Percentiles rank a stretch among this genome's conserved stretches.
phyloP scores from a whole-genome alignment of 2,888 invertebrate genomes.

The Pterostichus madidus region DNA sequence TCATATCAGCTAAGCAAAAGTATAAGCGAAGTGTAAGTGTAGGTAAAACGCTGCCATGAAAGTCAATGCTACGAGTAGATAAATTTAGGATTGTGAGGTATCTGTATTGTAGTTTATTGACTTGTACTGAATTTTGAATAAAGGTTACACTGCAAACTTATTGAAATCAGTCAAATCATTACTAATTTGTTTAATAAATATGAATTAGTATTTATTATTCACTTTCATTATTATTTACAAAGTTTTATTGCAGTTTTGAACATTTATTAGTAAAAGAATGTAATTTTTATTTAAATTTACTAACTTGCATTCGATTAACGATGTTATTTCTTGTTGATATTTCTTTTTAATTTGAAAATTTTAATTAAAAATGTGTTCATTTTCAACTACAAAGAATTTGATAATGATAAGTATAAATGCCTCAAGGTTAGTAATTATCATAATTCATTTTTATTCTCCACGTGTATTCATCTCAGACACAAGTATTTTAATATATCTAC shows the following conservation, averaged over 20 bases:
- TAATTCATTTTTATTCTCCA: constrained; percentile 9
- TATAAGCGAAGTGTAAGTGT: neutral
- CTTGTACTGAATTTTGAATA: constrained; percentile 47
- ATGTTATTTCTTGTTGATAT: neutral
- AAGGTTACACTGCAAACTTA: constrained; percentile 23
- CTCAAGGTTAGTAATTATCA: constrained; percentile 17
- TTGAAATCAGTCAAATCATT: no score
- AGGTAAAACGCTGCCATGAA: constrained; percentile 36
- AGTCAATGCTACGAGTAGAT: constrained; percentile 53
- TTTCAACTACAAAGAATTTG: neutral
- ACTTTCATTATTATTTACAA: no score
- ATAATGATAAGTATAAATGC: neutral
- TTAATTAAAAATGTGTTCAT: neutral
- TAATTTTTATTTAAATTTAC: no score
- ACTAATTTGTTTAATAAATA: no score
- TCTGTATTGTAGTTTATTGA: constrained; percentile 39
- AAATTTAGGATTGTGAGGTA: constrained; percentile 3
- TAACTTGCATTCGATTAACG: no score
- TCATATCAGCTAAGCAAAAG: neutral
- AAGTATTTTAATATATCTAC: neutral
- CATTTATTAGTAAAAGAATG: no score
- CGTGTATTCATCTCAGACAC: neutral
- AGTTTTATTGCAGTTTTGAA: no score
- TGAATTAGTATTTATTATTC: no score
- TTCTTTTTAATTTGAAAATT: neutral